These are phyloP conservation scores for Spialia ferax DNA, from an alignment of 2,888 invertebrate genomes.

Conservation along the genomic window DNA sequence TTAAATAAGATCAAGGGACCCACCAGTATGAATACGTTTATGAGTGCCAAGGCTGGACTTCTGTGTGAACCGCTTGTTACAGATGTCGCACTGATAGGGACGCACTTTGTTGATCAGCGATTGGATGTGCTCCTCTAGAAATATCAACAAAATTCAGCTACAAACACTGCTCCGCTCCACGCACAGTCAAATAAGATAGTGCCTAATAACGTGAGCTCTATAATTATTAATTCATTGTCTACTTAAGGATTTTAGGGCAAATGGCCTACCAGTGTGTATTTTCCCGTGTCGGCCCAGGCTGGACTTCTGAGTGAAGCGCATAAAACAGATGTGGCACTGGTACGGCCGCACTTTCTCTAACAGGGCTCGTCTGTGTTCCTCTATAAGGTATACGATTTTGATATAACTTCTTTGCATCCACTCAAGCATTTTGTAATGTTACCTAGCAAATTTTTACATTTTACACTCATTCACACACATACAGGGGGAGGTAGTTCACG, in stretches of 20 bases:
- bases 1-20: conserved; percentile 80
- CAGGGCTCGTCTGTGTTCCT: conserved; percentile 88
- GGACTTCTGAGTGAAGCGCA: conserved; percentile 92
- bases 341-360: conserved; percentile 89
- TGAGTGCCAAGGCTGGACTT: conserved; percentile 94
- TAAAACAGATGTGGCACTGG: conserved; percentile 91
- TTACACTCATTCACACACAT: conserved; percentile 75
- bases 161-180: conserved; percentile 72
- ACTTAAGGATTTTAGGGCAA: conserved; percentile 85
- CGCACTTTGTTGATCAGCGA: conserved; percentile 88
- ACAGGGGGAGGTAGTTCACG: conserved; percentile 81
- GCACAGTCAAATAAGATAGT: conserved; percentile 63
- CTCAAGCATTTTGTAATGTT: conserved; percentile 68
- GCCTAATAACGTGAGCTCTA: conserved; percentile 80
- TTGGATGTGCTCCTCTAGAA: conserved; percentile 88
- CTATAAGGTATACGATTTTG: conserved; percentile 85
- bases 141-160: conserved; percentile 85
- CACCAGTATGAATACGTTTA: conserved; percentile 92
- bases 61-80: conserved; percentile 93
- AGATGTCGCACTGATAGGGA: conserved; percentile 91
- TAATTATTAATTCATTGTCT: conserved; percentile 77
- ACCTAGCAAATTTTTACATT: conserved; percentile 62
- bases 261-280: conserved; percentile 89
- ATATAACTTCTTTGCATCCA: conserved; percentile 80
- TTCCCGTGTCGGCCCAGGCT: conserved; percentile 91